phyloP scores from a whole-genome alignment of 2,113 vertebrate species.

The Camelus bactrianus region DNA sequence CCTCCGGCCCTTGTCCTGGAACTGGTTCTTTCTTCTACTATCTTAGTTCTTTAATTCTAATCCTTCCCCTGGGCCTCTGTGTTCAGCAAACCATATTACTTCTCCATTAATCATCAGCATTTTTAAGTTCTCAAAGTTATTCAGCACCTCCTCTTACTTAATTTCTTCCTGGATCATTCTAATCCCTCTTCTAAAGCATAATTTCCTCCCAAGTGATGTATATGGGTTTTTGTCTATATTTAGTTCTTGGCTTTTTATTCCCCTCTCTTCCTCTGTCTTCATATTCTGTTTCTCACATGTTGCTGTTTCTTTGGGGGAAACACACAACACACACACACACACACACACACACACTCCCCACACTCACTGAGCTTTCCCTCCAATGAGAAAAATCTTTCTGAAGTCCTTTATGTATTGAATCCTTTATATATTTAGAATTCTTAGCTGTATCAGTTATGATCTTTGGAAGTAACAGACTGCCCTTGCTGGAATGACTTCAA shows the following conservation, averaged over 20 bases:
- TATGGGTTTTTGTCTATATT: constrained; percentile 23
- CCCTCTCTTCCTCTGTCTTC: neutral
- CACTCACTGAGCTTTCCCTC: neutral
- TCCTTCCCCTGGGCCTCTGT: neutral
- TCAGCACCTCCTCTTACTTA: neutral
- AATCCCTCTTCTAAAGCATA: neutral
- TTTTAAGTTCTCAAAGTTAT: neutral
- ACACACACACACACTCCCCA: neutral
- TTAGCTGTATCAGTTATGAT: neutral
- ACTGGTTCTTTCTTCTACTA: neutral
- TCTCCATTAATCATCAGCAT: neutral
- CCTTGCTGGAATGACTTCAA: neutral
- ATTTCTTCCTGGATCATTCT: neutral
- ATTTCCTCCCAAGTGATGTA: neutral
- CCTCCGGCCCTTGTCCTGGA: neutral
- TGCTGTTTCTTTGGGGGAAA: neutral
- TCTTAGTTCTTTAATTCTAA: neutral
- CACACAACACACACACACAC: neutral
- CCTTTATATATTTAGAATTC: neutral
- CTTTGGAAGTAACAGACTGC: neutral
- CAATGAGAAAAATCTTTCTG: neutral
- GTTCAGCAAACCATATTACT: neutral
- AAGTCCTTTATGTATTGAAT: neutral
- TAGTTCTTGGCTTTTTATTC: neutral
- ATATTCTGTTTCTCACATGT: neutral